Evolutionary conservation across 30 jellyfish, hydroid and myxozoan genomes (phyloP), one percentile per base, ranked within the genome.

Genomic region (Nemopilema nomurai): DNA sequence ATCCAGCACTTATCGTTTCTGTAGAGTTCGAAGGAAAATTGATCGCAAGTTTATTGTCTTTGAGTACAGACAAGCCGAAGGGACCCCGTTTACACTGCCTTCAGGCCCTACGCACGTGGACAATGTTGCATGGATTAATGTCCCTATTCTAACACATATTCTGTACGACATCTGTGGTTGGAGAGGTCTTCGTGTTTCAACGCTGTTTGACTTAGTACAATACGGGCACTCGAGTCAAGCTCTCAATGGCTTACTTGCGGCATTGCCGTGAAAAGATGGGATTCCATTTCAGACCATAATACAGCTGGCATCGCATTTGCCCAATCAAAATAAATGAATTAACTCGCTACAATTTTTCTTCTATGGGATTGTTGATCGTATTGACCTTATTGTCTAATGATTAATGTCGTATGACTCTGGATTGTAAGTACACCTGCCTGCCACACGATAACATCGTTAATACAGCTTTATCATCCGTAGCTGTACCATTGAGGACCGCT

Each of bases 361-460:
- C 69, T 67, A 63, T 71, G 93, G 83, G 69, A 84, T 65, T 32
- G 62, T 62, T 73, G 71, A 71, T 70, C 83, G 84, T 69, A 53
- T 72, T 72, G 83, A 71, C 84, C 87, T 74, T 79, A 62, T 84
- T 84, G 93, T 84, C 32, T 71, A 18, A 23, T 30, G 76, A 74
- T 74, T 84, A 73, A 73, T 84, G 71, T 68, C 77, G 82, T 62
- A 49, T 67, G 27, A 84, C 76, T 74, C 20, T 69, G 62, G 78
- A 83, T 84, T 84, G 93, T 84, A 8, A 21, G 74, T 62, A 49
- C 93, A 84, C 93, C 93, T 84, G 93, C 93, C 87, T 62, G 69
- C 64, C 29, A 23, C 79, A 30, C 77, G 69, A 74, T 74, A 62
- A 57, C 41, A 49, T 67, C 79, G 63, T 64, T 74, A 84, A 84